Evolutionary conservation across 1,140 invertebrate species (phyloP).

Genomic region (Watersipora subatra): DNA sequence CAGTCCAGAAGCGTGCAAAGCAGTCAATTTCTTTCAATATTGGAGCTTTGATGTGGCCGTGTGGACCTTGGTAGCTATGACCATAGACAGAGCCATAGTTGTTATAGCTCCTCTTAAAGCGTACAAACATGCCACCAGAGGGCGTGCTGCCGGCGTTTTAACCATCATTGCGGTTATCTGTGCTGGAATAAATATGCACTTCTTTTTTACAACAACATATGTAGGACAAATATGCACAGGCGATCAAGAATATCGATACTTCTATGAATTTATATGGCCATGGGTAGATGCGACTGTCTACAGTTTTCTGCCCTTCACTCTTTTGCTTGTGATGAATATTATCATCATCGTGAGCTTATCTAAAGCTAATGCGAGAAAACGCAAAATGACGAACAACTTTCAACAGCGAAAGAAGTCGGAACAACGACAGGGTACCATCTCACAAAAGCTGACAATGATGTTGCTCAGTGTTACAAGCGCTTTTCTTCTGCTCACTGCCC

Average conservation of each 20-base stretch:
- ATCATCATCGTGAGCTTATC: slow-evolving; percentile 21
- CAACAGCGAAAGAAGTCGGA: slow-evolving; percentile 8
- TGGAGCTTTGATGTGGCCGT: slow-evolving; percentile 19
- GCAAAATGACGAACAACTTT: slow-evolving; percentile 7
- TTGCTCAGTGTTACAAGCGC: slow-evolving; percentile 19
- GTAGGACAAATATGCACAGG: slow-evolving; percentile 9
- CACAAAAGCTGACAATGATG: slow-evolving; percentile 17
- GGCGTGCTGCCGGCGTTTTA: slow-evolving; percentile 12
- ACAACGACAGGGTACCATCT: not conserved
- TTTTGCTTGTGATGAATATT: slow-evolving; percentile 23
- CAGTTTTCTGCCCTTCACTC: slow-evolving; percentile 22
- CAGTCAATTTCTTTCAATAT: slow-evolving; percentile 17
- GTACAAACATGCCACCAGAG: slow-evolving; percentile 8
- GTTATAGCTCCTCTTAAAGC: slow-evolving; percentile 23
- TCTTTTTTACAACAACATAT: slow-evolving; percentile 17
- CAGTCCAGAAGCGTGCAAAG: slow-evolving; percentile 12
- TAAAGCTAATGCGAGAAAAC: slow-evolving; percentile 11
- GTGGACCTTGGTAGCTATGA: slow-evolving; percentile 30
- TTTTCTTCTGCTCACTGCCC: slow-evolving; percentile 20
- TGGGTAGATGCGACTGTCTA: slow-evolving; percentile 28
- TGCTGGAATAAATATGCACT: slow-evolving; percentile 15
- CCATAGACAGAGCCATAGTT: slow-evolving; percentile 25
- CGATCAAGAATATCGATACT: slow-evolving; percentile 11
- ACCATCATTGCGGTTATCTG: slow-evolving; percentile 11
- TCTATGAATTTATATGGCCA: slow-evolving; percentile 17